Conservation (phyloP, 2,888 invertebrate genomes). For the Pseudococcus longispinus region DNA sequence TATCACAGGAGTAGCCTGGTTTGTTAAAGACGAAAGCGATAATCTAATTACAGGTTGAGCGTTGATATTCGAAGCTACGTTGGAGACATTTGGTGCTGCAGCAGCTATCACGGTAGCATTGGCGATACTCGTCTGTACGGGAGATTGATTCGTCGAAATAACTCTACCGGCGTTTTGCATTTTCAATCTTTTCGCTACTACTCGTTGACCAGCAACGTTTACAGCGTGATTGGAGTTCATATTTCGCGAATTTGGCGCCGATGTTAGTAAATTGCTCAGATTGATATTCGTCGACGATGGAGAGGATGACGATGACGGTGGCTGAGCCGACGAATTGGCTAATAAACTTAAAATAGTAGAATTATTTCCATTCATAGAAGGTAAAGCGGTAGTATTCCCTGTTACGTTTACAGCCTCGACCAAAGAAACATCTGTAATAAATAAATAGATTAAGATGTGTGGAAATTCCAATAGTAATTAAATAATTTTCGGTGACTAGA, state of each 20-base stretch:
- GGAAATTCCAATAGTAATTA: background rate
- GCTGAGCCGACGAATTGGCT: conserved; percentile 13
- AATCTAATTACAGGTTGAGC: conserved; percentile 51
- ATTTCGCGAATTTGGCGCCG: conserved; percentile 20
- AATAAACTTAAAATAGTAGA: conserved; percentile 51
- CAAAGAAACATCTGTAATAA: background rate
- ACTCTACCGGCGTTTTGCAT: conserved; percentile 50
- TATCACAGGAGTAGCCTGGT: conserved; percentile 49
- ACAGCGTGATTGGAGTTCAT: background rate
- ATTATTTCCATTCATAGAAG: conserved; percentile 48
- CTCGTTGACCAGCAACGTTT: conserved; percentile 49
- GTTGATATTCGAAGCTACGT: conserved; percentile 1
- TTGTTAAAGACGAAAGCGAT: conserved; percentile 45
- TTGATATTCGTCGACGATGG: conserved; percentile 44
- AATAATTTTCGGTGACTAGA: background rate
- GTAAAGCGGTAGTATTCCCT: background rate
- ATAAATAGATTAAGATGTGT: background rate
- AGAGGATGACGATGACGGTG: conserved; percentile 38
- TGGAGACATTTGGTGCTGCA: conserved; percentile 7
- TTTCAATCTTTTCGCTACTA: conserved; percentile 53
- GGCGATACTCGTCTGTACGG: background rate
- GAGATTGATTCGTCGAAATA: conserved; percentile 37
- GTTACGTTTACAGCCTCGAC: conserved; percentile 7
- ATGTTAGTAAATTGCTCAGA: conserved; percentile 49
- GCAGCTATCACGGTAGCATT: conserved; percentile 46